These are phyloP conservation scores for Stenotaenia linearis DNA, from an alignment of 2,888 invertebrate species.

Conservation along the genomic window DNA sequence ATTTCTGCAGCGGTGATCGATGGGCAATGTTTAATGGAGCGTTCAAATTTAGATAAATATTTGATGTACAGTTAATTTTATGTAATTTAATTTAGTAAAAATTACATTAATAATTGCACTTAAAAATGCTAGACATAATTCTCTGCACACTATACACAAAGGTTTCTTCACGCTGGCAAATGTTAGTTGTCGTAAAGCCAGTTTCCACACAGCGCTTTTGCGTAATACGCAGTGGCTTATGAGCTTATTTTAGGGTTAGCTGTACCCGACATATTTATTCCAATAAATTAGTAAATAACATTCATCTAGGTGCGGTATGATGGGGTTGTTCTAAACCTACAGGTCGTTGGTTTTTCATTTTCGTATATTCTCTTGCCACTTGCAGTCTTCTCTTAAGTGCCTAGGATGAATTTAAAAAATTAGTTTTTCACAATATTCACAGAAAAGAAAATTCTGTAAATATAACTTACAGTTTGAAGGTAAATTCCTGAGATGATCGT, in stretches of 20 bases:
- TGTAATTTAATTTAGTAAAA: slow-evolving; percentile 1
- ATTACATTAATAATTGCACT: neutral
- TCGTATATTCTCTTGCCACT: neutral
- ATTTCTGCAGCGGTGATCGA: slow-evolving; percentile 28
- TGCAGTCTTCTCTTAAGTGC: neutral
- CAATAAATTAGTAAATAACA: neutral
- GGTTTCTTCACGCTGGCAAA: slow-evolving; percentile 3
- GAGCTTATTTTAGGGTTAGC: neutral
- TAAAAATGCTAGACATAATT: neutral
- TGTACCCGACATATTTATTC: neutral
- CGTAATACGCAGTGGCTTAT: neutral
- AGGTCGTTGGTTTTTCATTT: neutral
- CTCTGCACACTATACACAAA: neutral
- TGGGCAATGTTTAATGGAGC: neutral
- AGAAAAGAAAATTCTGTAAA: neutral
- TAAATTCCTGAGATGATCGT: neutral
- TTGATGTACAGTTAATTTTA: neutral
- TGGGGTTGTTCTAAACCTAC: neutral
- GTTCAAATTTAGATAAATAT: neutral
- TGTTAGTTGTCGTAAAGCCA: neutral
- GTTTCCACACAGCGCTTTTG: neutral
- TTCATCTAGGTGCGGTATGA: neutral
- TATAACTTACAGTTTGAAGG: neutral
- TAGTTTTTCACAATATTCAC: too few relatives aligned
- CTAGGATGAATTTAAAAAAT: neutral